These are phyloP conservation scores for Eubasilissa regina DNA, from an alignment of 1,140 invertebrate genomes.

Conservation along the genomic window DNA sequence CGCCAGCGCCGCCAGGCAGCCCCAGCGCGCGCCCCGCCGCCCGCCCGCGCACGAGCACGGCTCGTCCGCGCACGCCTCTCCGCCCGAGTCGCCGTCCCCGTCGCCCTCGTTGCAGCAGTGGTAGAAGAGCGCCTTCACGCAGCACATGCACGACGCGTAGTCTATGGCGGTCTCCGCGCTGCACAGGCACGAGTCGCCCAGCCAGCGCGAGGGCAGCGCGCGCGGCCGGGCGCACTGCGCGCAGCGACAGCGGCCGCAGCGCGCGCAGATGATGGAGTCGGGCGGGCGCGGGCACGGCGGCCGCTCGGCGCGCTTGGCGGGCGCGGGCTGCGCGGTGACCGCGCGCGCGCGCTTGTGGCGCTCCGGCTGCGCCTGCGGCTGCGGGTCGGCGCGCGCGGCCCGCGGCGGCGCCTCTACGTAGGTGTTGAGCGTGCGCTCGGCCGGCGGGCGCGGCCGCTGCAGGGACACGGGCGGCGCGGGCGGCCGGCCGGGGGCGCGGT, in stretches of 20 bases:
- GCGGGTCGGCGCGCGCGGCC: conserved; percentile 62
- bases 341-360: conserved; percentile 58
- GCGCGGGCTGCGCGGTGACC: conserved; percentile 68
- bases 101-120: conserved; percentile 81
- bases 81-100: conserved; percentile 79
- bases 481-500: conserved; percentile 67
- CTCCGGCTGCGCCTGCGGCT: no score
- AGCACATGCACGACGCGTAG: conserved; percentile 93
- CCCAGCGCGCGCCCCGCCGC: conserved; percentile 82
- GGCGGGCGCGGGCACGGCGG: conserved; percentile 68
- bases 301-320: conserved; percentile 65
- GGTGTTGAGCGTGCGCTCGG: conserved; percentile 84
- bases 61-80: conserved; percentile 83
- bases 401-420: conserved; percentile 85
- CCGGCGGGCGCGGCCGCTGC: conserved; percentile 82
- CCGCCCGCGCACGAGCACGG: conserved; percentile 86
- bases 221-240: conserved; percentile 88
- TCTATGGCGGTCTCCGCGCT: conserved; percentile 90
- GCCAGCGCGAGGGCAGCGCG: conserved; percentile 88
- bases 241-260: conserved; percentile 90
- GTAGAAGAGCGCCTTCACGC: conserved; percentile 93
- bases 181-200: conserved; percentile 89
- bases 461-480: conserved; percentile 77
- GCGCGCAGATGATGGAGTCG: conserved; percentile 85
- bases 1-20: conserved; percentile 85